Evolutionary conservation across 2,888 invertebrate species (phyloP).

Genomic region (Zaprionus lineosus): DNA sequence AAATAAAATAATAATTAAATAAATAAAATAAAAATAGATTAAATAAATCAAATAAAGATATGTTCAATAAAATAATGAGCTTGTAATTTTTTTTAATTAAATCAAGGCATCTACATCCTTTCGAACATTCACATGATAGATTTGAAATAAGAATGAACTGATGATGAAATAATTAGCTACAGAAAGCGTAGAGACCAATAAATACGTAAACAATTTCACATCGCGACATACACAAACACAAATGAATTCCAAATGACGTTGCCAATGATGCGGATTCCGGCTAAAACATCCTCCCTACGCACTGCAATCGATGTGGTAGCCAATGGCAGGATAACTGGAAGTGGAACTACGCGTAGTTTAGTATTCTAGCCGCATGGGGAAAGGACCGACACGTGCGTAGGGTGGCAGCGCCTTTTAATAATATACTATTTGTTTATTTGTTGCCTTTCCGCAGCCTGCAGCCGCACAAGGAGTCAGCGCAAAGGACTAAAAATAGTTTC

Average conservation of each 20-base stretch:
- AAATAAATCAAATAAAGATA: no score
- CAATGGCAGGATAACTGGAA: constrained; percentile 8
- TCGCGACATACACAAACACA: no score
- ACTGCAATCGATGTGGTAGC: constrained; percentile 38
- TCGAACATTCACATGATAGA: no score
- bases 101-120: no score
- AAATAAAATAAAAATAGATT: no score
- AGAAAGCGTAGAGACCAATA: no score
- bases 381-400: constrained; percentile 42
- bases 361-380: constrained; percentile 6
- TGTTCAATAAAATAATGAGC: no score
- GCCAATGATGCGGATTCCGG: constrained; percentile 15
- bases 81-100: no score
- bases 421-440: constrained; percentile 6
- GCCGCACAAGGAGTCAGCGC: neutral
- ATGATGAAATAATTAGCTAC: constrained; percentile 17
- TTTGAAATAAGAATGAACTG: no score
- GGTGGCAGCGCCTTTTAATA: constrained; percentile 38
- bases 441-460: neutral
- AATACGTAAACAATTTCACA: constrained; percentile 11
- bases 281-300: constrained; percentile 43
- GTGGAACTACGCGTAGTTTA: neutral
- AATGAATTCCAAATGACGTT: no score
- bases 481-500: constrained; percentile 58
- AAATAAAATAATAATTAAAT: no score